Conservation (phyloP, 2,888 invertebrate species). For the Zaprionus bogoriensis region DNA sequence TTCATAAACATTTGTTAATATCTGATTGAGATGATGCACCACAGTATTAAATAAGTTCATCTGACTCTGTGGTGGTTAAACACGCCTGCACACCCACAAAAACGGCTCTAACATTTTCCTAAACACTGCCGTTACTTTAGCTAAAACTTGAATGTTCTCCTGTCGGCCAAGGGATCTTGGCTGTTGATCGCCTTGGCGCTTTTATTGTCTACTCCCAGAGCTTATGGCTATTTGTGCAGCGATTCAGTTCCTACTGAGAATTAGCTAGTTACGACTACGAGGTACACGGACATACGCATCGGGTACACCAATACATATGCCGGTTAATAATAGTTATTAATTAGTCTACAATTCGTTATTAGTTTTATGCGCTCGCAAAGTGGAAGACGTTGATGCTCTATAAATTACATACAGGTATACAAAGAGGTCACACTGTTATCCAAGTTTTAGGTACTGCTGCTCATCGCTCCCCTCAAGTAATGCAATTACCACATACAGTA, state of each 20-base stretch:
- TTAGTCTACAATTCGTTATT: slow-evolving; percentile 2
- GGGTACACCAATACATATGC: slow-evolving; percentile 14
- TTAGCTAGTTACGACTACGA: slow-evolving; percentile 32
- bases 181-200: slow-evolving; percentile 18
- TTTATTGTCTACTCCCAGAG: slow-evolving; percentile 34
- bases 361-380: slow-evolving; percentile 39
- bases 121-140: no score
- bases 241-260: slow-evolving; percentile 3
- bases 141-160: no score
- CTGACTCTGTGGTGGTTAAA: no score
- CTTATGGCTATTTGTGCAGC: slow-evolving; percentile 6
- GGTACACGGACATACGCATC: slow-evolving; percentile 29
- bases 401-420: slow-evolving; percentile 60
- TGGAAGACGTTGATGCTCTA: slow-evolving; percentile 60
- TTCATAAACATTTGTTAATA: slow-evolving; percentile 17
- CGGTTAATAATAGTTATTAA: slow-evolving; percentile 33
- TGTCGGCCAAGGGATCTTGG: slow-evolving; percentile 20
- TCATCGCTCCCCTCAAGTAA: no score
- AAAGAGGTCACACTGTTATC: slow-evolving; percentile 68
- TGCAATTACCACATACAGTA: background rate
- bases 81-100: background rate
- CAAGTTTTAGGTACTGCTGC: slow-evolving; percentile 50
- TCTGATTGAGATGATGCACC: background rate
- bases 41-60: no score
- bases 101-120: background rate